Conservation (phyloP, 2,888 invertebrate species). For the Lochmaea capreae region DNA sequence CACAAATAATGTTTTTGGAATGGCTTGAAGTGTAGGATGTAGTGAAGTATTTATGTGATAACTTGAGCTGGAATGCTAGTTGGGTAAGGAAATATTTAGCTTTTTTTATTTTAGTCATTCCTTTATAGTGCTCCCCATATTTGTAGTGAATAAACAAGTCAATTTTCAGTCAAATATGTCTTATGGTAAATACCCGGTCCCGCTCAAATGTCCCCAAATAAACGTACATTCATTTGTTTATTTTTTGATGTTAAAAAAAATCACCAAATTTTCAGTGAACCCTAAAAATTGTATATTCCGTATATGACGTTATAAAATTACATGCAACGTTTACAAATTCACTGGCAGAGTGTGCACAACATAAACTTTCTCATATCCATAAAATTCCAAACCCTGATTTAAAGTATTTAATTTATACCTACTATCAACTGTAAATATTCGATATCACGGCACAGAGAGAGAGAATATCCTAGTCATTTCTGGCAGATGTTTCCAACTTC, state of each 20-base stretch:
- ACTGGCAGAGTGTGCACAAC: slow-evolving; percentile 2
- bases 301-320: background rate
- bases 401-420: slow-evolving; percentile 31
- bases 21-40: too few relatives aligned
- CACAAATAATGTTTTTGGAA: too few relatives aligned
- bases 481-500: slow-evolving; percentile 54
- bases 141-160: too few relatives aligned
- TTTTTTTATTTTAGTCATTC: too few relatives aligned
- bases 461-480: slow-evolving; percentile 43
- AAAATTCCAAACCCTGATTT: slow-evolving; percentile 8
- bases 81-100: too few relatives aligned
- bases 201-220: too few relatives aligned
- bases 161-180: too few relatives aligned
- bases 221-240: too few relatives aligned
- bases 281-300: background rate
- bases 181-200: too few relatives aligned
- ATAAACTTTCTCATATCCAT: slow-evolving; percentile 2
- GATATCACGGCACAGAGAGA: slow-evolving; percentile 12
- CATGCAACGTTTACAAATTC: background rate
- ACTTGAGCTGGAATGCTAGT: too few relatives aligned
- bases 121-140: too few relatives aligned
- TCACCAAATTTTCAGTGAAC: background rate
- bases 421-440: slow-evolving; percentile 34
- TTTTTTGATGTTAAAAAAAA: background rate
- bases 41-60: too few relatives aligned